A percentile compares a stretch with the other conserved stretches of the same genome.
phyloP scores from a whole-genome alignment of 2,888 invertebrate species.

The Cheilosia grossa region DNA sequence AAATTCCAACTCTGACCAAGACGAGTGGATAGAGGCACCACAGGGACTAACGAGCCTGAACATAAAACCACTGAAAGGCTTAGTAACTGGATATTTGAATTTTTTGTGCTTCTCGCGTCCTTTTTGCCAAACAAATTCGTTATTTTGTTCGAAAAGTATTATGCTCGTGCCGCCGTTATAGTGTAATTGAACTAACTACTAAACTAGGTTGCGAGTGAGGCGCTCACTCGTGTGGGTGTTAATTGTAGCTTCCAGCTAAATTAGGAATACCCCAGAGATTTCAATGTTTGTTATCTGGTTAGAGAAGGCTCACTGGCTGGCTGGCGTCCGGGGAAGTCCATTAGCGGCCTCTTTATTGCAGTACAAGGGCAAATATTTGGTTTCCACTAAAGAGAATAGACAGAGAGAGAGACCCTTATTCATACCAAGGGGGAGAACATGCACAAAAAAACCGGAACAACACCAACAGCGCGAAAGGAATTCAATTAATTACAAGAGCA shows the following conservation, averaged over 20 bases:
- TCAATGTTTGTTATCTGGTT: conserved; percentile 27
- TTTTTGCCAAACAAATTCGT: conserved; percentile 37
- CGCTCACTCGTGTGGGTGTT: conserved; percentile 19
- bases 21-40: background rate
- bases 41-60: conserved; percentile 1
- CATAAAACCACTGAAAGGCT: conserved; percentile 57
- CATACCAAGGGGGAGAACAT: background rate
- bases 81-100: conserved; percentile 21
- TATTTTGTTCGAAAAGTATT: conserved; percentile 38
- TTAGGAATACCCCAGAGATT: conserved; percentile 41
- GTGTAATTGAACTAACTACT: conserved; percentile 55
- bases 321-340: conserved; percentile 35
- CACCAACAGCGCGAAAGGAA: conserved; percentile 58
- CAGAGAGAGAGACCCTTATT: background rate
- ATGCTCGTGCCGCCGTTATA: conserved; percentile 26
- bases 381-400: conserved; percentile 38
- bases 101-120: background rate
- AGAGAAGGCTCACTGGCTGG: background rate
- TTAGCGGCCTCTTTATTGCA: conserved; percentile 52
- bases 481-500: conserved; percentile 67
- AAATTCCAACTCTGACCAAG: background rate
- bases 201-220: conserved; percentile 39
- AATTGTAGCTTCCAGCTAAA: conserved; percentile 51
- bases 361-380: conserved; percentile 62
- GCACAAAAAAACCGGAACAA: background rate